Percentiles rank a stretch among this genome's conserved stretches.
Evolutionary conservation across 2,888 invertebrate species (phyloP).

Genomic region (Tetheella fluctuosa): DNA sequence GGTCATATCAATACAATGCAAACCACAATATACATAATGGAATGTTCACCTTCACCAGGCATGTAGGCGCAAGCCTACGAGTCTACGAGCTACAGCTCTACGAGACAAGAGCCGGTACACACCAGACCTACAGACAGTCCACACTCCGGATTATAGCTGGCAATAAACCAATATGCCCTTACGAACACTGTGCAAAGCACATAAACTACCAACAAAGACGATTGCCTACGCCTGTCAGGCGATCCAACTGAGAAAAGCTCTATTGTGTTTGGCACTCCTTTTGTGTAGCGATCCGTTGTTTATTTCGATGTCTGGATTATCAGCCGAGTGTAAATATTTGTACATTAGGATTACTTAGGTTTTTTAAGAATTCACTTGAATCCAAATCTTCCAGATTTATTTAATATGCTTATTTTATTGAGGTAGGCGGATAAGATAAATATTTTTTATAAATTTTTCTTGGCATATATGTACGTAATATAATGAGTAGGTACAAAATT

Average conservation of each 20-base stretch:
- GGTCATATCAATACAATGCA: too few relatives aligned
- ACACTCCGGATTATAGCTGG: slow-evolving; percentile 33
- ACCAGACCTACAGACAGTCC: neutral
- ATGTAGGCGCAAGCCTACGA: neutral
- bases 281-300: slow-evolving; percentile 50
- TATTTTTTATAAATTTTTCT: neutral
- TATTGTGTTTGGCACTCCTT: slow-evolving; percentile 64
- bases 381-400: neutral
- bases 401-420: neutral
- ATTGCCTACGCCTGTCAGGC: slow-evolving; percentile 58
- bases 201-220: slow-evolving; percentile 67
- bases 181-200: slow-evolving; percentile 49
- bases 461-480: too few relatives aligned
- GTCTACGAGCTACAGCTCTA: neutral
- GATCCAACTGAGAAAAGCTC: slow-evolving; percentile 54
- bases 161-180: slow-evolving; percentile 43
- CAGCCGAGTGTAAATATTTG: slow-evolving; percentile 36
- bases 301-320: slow-evolving; percentile 47
- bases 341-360: neutral
- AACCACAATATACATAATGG: neutral
- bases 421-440: neutral
- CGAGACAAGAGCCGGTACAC: neutral
- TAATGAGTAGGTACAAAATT: too few relatives aligned
- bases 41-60: neutral
- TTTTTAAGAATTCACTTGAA: slow-evolving; percentile 14